Evolutionary conservation across 1,140 invertebrate genomes (phyloP).

Genomic region (Lepidurus arcticus): DNA sequence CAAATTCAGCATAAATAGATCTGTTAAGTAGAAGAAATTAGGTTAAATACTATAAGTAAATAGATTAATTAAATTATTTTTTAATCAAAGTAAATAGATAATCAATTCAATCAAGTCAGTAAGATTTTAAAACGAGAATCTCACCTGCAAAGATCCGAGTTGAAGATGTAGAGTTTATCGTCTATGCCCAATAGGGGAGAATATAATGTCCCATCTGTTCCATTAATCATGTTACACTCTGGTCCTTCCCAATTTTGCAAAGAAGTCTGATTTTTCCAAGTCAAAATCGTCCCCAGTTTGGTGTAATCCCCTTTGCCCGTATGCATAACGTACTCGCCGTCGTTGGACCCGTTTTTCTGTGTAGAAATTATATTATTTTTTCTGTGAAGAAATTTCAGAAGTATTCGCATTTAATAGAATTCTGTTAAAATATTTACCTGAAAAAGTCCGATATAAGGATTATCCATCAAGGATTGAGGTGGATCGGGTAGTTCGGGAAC

Average conservation of each 20-base stretch:
- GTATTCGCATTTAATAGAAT: too few species aligned
- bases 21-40: constrained; percentile 2
- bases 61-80: background rate
- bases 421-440: background rate
- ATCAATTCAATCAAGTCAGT: background rate
- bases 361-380: background rate
- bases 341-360: constrained; percentile 31
- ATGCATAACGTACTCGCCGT: constrained; percentile 28
- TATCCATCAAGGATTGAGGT: constrained; percentile 9
- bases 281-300: constrained; percentile 26
- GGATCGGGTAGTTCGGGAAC: constrained; percentile 7
- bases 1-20: constrained; percentile 28
- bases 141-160: constrained; percentile 41
- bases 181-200: constrained; percentile 39
- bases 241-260: constrained; percentile 34
- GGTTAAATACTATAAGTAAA: too few species aligned
- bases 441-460: constrained; percentile 34
- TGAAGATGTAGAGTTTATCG: constrained; percentile 40
- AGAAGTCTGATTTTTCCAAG: constrained; percentile 26
- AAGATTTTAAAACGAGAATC: background rate
- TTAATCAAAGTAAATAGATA: background rate
- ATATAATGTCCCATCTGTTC: constrained; percentile 42
- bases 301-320: constrained; percentile 28
- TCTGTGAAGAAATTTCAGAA: background rate
- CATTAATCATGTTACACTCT: constrained; percentile 40